Percentiles rank a stretch among this genome's conserved stretches.
Conservation (phyloP, 2,888 invertebrate species). For the Dichetophora obliterata region DNA sequence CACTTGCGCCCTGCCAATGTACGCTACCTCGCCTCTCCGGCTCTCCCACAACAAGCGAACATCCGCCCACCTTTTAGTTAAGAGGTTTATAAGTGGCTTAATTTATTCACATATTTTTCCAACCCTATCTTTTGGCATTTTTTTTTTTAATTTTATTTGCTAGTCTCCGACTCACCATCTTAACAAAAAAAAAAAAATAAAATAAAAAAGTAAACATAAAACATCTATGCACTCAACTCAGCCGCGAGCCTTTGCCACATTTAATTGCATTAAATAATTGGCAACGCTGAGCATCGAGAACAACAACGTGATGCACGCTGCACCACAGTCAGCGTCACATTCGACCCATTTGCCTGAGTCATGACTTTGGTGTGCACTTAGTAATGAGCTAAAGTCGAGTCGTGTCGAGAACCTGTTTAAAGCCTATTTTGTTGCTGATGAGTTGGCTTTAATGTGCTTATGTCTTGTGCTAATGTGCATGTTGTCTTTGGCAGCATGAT, state of each 20-base stretch:
- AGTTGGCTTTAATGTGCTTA: slow-evolving; percentile 22
- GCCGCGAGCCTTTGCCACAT: slow-evolving; percentile 15
- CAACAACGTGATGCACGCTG: neutral
- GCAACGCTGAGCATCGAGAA: slow-evolving; percentile 3
- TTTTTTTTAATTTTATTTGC: neutral
- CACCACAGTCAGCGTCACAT: neutral
- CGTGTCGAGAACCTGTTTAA: slow-evolving; percentile 14
- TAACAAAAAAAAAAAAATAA: too few relatives aligned
- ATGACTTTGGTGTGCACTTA: slow-evolving; percentile 15
- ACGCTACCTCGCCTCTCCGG: neutral
- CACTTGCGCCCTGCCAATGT: slow-evolving; percentile 14
- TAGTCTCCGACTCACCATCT: neutral
- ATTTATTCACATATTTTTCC: slow-evolving; percentile 5
- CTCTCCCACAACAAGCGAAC: neutral
- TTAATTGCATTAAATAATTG: slow-evolving; percentile 37
- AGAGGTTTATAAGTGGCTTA: slow-evolving; percentile 34
- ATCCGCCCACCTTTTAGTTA: slow-evolving; percentile 21
- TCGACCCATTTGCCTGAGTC: slow-evolving; percentile 30
- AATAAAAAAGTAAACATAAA: too few relatives aligned
- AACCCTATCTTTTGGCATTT: slow-evolving; percentile 3
- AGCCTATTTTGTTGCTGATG: slow-evolving; percentile 9
- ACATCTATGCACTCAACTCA: neutral
- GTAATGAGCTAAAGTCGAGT: neutral
- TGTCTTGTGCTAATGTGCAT: too few relatives aligned
- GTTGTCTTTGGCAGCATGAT: neutral